Evolutionary conservation across 2,113 vertebrate genomes (phyloP).

Genomic region (cattle (Bos taurus)): ARS-UCD2.0 NC_037357.1:87621001-87621500

Average conservation of each 20-base stretch:
- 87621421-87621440: background rate
- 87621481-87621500: background rate
- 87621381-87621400: background rate
- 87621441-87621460: background rate
- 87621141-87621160: background rate
- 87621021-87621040: background rate
- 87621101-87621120: background rate
- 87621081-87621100: background rate
- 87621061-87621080: background rate
- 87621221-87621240: background rate
- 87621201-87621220: background rate
- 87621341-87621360: background rate
- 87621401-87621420: background rate
- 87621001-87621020: background rate
- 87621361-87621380: background rate
- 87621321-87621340: background rate
- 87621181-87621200: background rate
- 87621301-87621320: background rate
- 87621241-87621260: background rate
- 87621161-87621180: background rate
- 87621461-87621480: background rate
- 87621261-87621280: background rate
- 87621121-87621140: background rate
- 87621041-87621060: background rate
- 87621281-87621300: background rate